These are phyloP conservation scores for Drosophila mayaguana DNA, from an alignment of 2,888 invertebrate species.

Conservation along the genomic window DNA sequence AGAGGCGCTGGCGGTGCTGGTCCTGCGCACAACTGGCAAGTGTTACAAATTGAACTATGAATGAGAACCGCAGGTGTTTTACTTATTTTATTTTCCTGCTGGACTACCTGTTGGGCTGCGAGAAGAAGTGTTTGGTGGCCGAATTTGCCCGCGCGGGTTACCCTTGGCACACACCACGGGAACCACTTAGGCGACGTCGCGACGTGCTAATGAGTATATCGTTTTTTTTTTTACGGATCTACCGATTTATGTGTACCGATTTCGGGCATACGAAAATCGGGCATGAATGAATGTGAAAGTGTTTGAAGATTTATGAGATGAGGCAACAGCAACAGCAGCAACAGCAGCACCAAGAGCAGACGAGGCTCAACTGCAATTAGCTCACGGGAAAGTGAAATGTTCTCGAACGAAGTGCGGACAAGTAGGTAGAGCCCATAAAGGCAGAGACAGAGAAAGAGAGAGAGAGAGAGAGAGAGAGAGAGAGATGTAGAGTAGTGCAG, in stretches of 20 bases:
- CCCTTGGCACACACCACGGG: constrained; percentile 28
- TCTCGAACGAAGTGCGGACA: constrained; percentile 72
- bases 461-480: neutral
- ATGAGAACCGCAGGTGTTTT: constrained; percentile 55
- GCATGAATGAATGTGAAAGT: constrained; percentile 75
- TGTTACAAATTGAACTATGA: constrained; percentile 66
- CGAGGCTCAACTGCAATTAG: constrained; percentile 64
- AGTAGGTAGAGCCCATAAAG: constrained; percentile 54
- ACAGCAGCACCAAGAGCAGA: constrained; percentile 45
- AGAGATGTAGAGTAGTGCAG: constrained; percentile 12
- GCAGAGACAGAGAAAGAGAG: neutral
- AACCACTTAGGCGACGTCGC: constrained; percentile 73
- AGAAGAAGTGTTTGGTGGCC: constrained; percentile 1
- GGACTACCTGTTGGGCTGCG: constrained; percentile 30
- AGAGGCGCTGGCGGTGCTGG: constrained; percentile 24
- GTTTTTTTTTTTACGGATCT: constrained; percentile 20
- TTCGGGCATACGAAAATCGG: constrained; percentile 12
- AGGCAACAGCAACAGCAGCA: constrained; percentile 51
- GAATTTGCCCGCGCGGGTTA: constrained; percentile 12
- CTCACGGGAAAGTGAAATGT: constrained; percentile 76
- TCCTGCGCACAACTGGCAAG: constrained; percentile 30
- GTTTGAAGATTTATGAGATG: constrained; percentile 76
- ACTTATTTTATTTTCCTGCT: neutral
- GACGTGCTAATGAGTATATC: constrained; percentile 73
- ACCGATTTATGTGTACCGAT: constrained; percentile 2